These are phyloP conservation scores for Epinephelus cyanopodus DNA, from an alignment of 2,113 vertebrate genomes.

Conservation along the genomic window DNA sequence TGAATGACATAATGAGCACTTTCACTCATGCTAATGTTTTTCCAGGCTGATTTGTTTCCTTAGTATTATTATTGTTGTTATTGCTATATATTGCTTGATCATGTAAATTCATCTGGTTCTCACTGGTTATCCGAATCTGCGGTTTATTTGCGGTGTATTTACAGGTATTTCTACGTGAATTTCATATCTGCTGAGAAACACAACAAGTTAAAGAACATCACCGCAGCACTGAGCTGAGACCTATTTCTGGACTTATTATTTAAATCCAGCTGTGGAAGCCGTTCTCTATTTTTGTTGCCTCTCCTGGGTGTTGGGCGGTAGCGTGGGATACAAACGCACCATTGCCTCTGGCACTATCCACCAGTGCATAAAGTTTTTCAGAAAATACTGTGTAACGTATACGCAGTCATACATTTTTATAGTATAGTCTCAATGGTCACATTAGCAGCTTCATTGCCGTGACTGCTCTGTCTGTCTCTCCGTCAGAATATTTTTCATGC, in stretches of 20 bases:
- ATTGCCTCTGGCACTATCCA: conserved; percentile 57
- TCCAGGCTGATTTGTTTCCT: conserved; percentile 7
- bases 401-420: conserved; percentile 55
- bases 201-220: conserved; percentile 46
- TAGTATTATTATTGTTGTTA: not conserved
- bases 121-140: conserved; percentile 11
- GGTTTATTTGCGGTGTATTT: conserved; percentile 11
- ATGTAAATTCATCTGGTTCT: conserved; percentile 12
- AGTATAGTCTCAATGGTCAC: conserved; percentile 63
- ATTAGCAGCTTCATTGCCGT: conserved; percentile 69
- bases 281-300: conserved; percentile 56
- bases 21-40: conserved; percentile 38
- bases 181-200: conserved; percentile 23
- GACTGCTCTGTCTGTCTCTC: conserved; percentile 59
- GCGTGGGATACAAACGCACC: conserved; percentile 52
- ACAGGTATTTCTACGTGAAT: conserved; percentile 25
- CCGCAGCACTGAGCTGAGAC: conserved; percentile 30
- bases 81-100: not conserved
- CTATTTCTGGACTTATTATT: conserved; percentile 61
- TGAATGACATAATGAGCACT: conserved; percentile 77
- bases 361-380: conserved; percentile 50
- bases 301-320: conserved; percentile 52
- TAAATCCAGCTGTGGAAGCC: conserved; percentile 56
- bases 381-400: conserved; percentile 54
- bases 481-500: conserved; percentile 76